Conservation (phyloP, 2,113 vertebrate species). For the Delphinus delphis region DNA sequence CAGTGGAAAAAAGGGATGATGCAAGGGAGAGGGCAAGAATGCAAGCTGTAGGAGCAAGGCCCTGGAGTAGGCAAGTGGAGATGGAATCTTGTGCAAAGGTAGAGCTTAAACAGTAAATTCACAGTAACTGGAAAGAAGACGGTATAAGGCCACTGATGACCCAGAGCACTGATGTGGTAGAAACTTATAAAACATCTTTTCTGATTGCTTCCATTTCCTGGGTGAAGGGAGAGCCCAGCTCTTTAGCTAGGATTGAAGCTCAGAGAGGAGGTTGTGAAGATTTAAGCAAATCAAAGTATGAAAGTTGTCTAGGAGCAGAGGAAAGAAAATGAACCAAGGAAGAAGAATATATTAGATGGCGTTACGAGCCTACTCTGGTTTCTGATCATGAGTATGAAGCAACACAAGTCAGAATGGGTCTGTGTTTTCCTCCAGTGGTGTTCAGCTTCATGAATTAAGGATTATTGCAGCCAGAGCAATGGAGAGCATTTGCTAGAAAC, state of each 20-base stretch:
- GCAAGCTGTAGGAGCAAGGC: not conserved
- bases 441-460: not conserved
- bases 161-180: not conserved
- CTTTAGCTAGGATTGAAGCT: not conserved
- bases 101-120: not conserved
- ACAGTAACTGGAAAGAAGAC: not conserved
- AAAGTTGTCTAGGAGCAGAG: not conserved
- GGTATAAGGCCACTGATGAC: too few species aligned
- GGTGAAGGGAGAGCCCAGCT: not conserved
- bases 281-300: not conserved
- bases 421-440: not conserved
- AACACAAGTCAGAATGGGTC: not conserved
- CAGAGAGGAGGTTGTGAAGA: not conserved
- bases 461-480: not conserved
- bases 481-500: not conserved
- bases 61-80: not conserved
- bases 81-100: not conserved
- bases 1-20: not conserved
- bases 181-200: not conserved
- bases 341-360: not conserved
- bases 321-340: not conserved
- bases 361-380: accelerated
- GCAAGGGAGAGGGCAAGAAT: not conserved
- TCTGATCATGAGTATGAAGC: not conserved
- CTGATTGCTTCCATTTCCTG: not conserved